phyloP scores from a whole-genome alignment of 2,113 vertebrate species.

The Pionites leucogaster region DNA sequence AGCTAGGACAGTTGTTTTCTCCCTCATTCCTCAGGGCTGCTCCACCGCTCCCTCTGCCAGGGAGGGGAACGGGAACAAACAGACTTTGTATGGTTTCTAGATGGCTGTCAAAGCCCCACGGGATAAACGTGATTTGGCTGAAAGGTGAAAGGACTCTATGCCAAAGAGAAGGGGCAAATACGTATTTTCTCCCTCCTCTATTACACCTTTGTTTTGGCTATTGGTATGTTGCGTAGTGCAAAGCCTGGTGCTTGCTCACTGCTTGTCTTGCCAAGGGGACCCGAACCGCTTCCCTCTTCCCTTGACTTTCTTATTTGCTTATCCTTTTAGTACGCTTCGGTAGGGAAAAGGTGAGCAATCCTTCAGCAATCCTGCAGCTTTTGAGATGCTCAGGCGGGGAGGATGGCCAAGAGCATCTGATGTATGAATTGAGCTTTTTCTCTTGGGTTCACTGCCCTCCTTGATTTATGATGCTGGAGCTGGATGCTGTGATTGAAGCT shows the following conservation, averaged over 20 bases:
- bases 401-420: neutral
- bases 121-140: conserved; percentile 66
- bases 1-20: neutral
- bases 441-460: neutral
- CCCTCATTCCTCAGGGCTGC: neutral
- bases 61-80: conserved; percentile 66
- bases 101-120: conserved; percentile 48
- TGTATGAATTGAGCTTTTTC: neutral
- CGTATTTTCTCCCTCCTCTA: conserved; percentile 19
- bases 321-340: neutral
- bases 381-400: neutral
- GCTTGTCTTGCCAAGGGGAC: neutral
- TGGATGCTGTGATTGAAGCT: neutral
- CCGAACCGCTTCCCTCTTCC: neutral
- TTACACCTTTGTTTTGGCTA: conserved; percentile 21
- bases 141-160: conserved; percentile 47
- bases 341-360: neutral
- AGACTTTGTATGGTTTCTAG: conserved; percentile 71
- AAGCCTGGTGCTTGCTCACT: neutral
- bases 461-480: neutral
- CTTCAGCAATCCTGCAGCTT: neutral
- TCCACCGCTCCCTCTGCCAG: conserved; percentile 12
- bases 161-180: neutral
- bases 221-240: neutral
- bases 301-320: neutral